Evolutionary conservation across 2,888 invertebrate genomes (phyloP).

Genomic region (Eudemis profundana): DNA sequence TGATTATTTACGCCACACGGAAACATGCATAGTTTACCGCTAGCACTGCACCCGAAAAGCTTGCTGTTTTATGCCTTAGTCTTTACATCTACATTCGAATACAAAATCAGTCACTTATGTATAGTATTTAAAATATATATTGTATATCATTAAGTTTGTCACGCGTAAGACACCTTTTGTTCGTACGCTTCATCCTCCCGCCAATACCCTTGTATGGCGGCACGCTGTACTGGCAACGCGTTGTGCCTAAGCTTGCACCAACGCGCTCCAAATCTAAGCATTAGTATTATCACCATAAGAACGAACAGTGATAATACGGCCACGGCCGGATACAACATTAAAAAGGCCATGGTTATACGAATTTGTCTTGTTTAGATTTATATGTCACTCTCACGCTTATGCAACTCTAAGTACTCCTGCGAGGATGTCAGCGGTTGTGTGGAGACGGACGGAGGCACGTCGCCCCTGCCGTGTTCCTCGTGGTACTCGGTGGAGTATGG

Average conservation of each 20-base stretch:
- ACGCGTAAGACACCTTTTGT: constrained; percentile 87
- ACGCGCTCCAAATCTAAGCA: constrained; percentile 90
- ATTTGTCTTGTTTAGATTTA: constrained; percentile 67
- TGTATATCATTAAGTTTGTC: constrained; percentile 18
- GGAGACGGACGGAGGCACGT: constrained; percentile 68
- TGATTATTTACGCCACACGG: no score
- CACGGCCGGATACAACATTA: constrained; percentile 91
- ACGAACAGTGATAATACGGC: constrained; percentile 90
- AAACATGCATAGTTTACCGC: no score
- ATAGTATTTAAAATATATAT: no score
- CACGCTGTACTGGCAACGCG: constrained; percentile 84
- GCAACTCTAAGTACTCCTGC: constrained; percentile 86
- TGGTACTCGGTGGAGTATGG: constrained; percentile 63
- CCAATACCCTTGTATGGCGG: constrained; percentile 86
- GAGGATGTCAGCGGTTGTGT: constrained; percentile 76
- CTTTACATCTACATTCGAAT: background rate
- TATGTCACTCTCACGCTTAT: constrained; percentile 93
- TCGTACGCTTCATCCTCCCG: constrained; percentile 87
- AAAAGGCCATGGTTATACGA: constrained; percentile 84
- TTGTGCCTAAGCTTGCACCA: constrained; percentile 90
- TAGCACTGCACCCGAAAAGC: no score
- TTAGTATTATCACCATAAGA: constrained; percentile 89
- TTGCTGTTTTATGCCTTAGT: no score
- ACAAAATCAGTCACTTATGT: background rate
- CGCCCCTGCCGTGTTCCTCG: constrained; percentile 58